A percentile compares a stretch with the other conserved stretches of the same genome.
These are phyloP conservation scores for Oscheius sp. DNA, from an alignment of 2,888 invertebrate genomes.

Conservation along the genomic window DNA sequence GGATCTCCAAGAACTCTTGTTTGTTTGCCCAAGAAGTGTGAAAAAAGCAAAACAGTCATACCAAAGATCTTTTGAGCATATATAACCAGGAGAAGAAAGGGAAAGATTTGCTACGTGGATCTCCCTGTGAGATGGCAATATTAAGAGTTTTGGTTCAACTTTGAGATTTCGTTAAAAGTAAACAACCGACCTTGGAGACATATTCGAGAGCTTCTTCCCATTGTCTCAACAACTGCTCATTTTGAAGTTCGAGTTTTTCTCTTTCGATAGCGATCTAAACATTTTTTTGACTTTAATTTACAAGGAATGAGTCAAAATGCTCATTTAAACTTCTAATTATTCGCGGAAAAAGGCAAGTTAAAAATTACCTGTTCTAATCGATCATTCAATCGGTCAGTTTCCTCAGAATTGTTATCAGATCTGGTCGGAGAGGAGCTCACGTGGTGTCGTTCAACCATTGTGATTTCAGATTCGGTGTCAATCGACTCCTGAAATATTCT, in stretches of 20 bases:
- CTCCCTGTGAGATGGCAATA: no score
- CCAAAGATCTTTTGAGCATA: no score
- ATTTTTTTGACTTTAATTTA: no score
- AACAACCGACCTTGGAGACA: constrained; percentile 43
- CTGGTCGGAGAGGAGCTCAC: constrained; percentile 40
- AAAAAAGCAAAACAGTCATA: no score
- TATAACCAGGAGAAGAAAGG: no score
- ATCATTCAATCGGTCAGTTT: constrained; percentile 20
- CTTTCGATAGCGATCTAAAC: constrained; percentile 46
- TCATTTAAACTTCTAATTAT: not conserved
- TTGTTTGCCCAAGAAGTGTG: no score
- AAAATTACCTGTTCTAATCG: constrained; percentile 30
- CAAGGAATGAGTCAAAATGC: not conserved
- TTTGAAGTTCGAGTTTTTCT: constrained; percentile 51
- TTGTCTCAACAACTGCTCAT: constrained; percentile 52
- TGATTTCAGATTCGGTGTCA: constrained; percentile 49
- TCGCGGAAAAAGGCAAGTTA: no score
- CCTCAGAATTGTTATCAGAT: constrained; percentile 1
- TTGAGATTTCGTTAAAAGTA: no score
- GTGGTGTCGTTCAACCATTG: constrained; percentile 48
- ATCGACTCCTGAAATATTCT: constrained; percentile 38
- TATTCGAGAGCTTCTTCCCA: constrained; percentile 57
- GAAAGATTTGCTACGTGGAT: no score
- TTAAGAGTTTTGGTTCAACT: no score
- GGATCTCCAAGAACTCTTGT: no score